These are phyloP conservation scores for Trichoplusia ni DNA, from an alignment of 1,140 invertebrate species.

Conservation along the genomic window DNA sequence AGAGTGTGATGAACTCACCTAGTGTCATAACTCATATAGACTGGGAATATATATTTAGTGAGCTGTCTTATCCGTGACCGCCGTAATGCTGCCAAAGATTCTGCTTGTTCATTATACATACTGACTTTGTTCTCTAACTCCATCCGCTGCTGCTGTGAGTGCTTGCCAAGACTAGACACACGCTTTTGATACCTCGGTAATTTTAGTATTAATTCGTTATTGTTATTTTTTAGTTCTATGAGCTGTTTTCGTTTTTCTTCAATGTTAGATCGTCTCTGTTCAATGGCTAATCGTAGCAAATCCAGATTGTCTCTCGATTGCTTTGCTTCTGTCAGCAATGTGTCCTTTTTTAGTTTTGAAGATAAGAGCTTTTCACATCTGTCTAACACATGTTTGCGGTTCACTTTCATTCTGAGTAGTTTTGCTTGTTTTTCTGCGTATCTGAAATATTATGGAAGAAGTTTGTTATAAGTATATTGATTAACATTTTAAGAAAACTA, in stretches of 20 bases:
- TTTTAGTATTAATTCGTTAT: constrained; percentile 81
- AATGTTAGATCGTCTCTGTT: constrained; percentile 84
- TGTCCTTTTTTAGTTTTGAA: constrained; percentile 83
- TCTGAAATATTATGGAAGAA: constrained; percentile 59
- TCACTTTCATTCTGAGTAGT: constrained; percentile 82
- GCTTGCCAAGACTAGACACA: constrained; percentile 83
- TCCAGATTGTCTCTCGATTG: constrained; percentile 84
- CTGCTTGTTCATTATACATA: constrained; percentile 81
- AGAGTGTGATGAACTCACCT: constrained; percentile 47
- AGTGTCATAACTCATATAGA: constrained; percentile 78
- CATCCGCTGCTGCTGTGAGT: constrained; percentile 80
- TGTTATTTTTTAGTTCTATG: constrained; percentile 81
- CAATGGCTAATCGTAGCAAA: constrained; percentile 83
- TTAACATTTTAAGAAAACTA: background rate
- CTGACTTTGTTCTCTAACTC: constrained; percentile 80
- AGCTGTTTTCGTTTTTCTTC: constrained; percentile 81
- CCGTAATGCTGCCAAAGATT: constrained; percentile 84
- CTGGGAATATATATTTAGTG: constrained; percentile 89
- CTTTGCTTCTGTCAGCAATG: constrained; percentile 83
- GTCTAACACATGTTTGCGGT: constrained; percentile 82
- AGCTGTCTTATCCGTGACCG: constrained; percentile 86
- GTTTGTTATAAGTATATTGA: background rate
- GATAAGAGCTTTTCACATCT: constrained; percentile 82
- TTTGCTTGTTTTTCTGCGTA: constrained; percentile 86
- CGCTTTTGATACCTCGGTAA: constrained; percentile 85